Evolutionary conservation across 2,888 invertebrate genomes (phyloP), one percentile per base, ranked within the genome.

Genomic region (Proisotoma minuta): DNA sequence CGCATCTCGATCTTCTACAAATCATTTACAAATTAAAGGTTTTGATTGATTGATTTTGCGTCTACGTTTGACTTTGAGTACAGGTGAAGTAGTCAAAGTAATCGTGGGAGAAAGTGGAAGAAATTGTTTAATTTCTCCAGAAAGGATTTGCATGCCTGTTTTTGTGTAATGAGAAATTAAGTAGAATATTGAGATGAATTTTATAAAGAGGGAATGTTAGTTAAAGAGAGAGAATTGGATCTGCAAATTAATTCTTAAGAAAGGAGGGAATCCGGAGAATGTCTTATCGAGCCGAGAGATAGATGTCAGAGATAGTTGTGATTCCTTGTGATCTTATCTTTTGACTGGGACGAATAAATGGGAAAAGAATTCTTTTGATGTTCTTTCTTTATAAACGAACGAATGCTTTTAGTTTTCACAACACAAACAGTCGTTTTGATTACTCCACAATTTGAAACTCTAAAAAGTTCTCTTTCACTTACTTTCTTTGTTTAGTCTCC

Each of bases 301-400:
- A 68, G 68, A 68, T 68, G 61, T 65, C 59, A 65, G 65, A 68
- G 64, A 68, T 65, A 56, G 68, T 68, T 68, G 65, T 68, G 63
- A 68, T 68, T 68, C 65, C 68, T 60, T 59, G 57, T 63, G 59
- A 48, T 51, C 47, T 56, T 40, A 43, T 54, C 39, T 56, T 63
- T 23, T 58, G 57, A 62, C 47, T 54, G 50, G 58, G 49, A 62
- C 54, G 48, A 40, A 24, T 26, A 52, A 63, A 57, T 34, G 48
- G 60, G 62, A 64, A 67, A 68, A 63, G 52, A 61, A 60, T 63
- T 57, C 63, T 59, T 68, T 68, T 65, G 68, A 68, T 63, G 62
- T 64, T 49, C 57, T 43, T 39, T 49, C 47, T 18, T 47, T 18
- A 47, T n/a, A 47, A 47, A 47, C 47, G 40, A 34, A 54, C 54